Evolutionary conservation across 1,140 invertebrate species (phyloP).

Genomic region (Solenopsis invicta): DNA sequence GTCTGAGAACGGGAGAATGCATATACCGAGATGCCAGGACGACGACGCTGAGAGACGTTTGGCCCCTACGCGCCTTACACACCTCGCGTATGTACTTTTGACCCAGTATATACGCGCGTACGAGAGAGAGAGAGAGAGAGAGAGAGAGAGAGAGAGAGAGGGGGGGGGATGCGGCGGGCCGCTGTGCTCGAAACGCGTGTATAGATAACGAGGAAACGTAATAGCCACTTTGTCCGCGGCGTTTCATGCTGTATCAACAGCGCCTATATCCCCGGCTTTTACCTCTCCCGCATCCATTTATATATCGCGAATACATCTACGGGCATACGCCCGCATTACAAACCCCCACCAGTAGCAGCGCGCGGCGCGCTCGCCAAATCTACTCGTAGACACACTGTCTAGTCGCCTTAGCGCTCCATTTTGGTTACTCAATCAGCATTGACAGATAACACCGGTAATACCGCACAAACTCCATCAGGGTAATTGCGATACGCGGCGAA

Average conservation of each 20-base stretch:
- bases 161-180: conserved; percentile 5
- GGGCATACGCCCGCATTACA: conserved; percentile 17
- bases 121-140: not conserved
- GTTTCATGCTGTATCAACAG: conserved; percentile 57
- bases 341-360: not conserved
- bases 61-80: conserved; percentile 15
- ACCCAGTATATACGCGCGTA: conserved; percentile 51
- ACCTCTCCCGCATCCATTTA: conserved; percentile 52
- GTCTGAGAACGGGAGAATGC: conserved; percentile 8
- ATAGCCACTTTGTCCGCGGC: conserved; percentile 71
- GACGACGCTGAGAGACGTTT: conserved; percentile 44
- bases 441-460: conserved; percentile 26
- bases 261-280: conserved; percentile 52
- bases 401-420: conserved; percentile 34
- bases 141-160: too few relatives aligned
- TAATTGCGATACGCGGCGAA: conserved; percentile 27
- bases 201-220: conserved; percentile 72
- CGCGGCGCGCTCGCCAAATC: conserved; percentile 28
- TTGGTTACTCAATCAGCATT: conserved; percentile 43
- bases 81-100: conserved; percentile 60
- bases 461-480: not conserved
- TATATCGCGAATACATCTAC: conserved; percentile 42
- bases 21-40: conserved; percentile 1
- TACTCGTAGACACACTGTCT: conserved; percentile 30
- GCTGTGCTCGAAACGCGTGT: conserved; percentile 66